Base-by-base conservation (phyloP, 2,888 invertebrate species). In the Brachypalpus laphriformis region DNA sequence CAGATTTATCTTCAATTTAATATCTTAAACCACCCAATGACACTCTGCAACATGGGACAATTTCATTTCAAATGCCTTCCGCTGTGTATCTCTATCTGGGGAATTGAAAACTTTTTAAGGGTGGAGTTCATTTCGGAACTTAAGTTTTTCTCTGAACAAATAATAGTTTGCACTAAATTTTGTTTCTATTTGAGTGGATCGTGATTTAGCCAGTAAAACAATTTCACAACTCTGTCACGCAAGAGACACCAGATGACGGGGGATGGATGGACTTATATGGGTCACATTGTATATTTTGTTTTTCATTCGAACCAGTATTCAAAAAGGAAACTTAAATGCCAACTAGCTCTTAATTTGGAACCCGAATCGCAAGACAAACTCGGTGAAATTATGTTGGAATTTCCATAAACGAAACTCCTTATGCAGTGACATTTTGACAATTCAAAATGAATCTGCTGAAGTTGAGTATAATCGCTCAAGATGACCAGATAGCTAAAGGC, bases 1-100 rank as follows among this genome's bases (percentile, higher is more conserved):
- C 57, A 57, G 57, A 57, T 54, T 54, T 54, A 28, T 54, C 54
- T 28, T 31, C 31, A 54, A 54, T 54, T 54, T 54, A 31, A 31
- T 54, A 54, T 54, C 54, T 28, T 54, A 31, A 54, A 54, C 31
- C 54, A 28, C 14, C n/a, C 31, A 31, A 31, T 54, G 54, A 31
- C 54, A 54, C 9, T 54, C 31, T 31, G 8, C 54, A 54, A 9
- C 31, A 14, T 31, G 54, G 31, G 31, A 31, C 22, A 54, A 31
- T 54, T 54, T 31, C 14, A 28, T 54, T 31, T 31, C 54, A 16
- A 59, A 59, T 37, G n/a, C 18, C 3, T 25, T 8, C 54, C 6
- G 31, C 7, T 56, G 56, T 56, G 18, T n/a, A 2, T 5, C 25
- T 5, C 25, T 34, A 9, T 40, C 40, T 40, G 7, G 59, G 40